A percentile compares a stretch with the other conserved stretches of the same genome.
Evolutionary conservation across 1,140 invertebrate genomes (phyloP).

Genomic region (Macrostomum lignano): DNA sequence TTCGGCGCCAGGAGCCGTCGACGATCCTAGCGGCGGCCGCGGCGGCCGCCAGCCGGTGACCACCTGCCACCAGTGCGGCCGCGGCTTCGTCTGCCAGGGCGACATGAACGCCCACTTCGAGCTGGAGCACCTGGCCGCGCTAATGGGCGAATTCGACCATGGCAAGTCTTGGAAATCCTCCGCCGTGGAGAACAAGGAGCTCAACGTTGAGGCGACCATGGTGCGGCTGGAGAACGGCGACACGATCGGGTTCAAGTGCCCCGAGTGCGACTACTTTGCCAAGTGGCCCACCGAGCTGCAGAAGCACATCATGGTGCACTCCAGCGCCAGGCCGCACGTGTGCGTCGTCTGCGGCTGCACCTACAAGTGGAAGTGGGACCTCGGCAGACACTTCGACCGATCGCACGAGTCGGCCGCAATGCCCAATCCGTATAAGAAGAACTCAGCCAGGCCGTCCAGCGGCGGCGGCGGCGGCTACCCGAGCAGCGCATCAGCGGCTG

Average conservation of each 20-base stretch:
- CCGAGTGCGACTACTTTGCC: conserved; percentile 20
- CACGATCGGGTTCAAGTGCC: conserved; percentile 13
- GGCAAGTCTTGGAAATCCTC: conserved; percentile 2
- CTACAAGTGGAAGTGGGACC: conserved; percentile 26
- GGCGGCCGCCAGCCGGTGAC: conserved; percentile 1
- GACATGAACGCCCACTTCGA: conserved; percentile 1
- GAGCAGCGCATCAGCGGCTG: too few species aligned
- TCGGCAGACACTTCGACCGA: conserved; percentile 21
- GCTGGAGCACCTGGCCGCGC: background rate
- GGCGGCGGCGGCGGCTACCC: too few species aligned
- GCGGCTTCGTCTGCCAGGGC: background rate
- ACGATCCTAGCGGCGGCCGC: too few species aligned
- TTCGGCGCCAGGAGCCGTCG: too few species aligned
- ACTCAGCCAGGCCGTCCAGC: too few species aligned
- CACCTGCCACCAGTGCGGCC: background rate
- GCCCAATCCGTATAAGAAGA: conserved; percentile 6
- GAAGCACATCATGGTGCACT: conserved; percentile 23
- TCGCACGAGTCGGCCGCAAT: background rate
- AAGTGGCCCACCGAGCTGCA: conserved; percentile 25
- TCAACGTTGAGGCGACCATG: too few species aligned
- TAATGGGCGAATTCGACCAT: background rate
- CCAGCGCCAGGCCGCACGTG: conserved; percentile 19
- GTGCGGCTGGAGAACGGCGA: too few species aligned
- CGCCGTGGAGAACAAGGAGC: too few species aligned
- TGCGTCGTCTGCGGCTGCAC: conserved; percentile 25